phyloP scores from a whole-genome alignment of 2,888 invertebrate genomes.

The Metellina segmentata region DNA sequence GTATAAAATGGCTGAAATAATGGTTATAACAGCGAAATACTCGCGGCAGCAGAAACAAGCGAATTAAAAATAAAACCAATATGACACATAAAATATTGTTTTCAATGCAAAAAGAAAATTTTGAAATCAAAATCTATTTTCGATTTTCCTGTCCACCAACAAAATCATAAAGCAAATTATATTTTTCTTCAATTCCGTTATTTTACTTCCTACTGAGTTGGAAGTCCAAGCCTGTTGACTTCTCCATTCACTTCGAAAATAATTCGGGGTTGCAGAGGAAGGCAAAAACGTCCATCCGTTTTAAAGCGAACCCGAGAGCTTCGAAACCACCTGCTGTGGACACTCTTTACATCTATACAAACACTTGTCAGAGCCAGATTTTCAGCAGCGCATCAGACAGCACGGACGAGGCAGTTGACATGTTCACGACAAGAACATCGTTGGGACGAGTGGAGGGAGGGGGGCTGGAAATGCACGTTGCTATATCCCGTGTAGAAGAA shows the following conservation, averaged over 20 bases:
- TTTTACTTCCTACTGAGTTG: neutral
- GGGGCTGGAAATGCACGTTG: neutral
- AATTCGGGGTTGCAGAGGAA: neutral
- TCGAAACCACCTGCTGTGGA: slow-evolving; percentile 56
- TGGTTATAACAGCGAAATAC: too few relatives aligned
- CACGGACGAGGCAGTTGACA: slow-evolving; percentile 57
- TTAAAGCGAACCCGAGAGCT: slow-evolving; percentile 33
- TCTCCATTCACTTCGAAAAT: slow-evolving; percentile 6
- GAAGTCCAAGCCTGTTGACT: neutral
- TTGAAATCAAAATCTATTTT: too few relatives aligned
- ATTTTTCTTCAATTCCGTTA: too few relatives aligned
- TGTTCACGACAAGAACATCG: slow-evolving; percentile 55
- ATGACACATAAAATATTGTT: too few relatives aligned
- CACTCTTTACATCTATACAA: slow-evolving; percentile 60
- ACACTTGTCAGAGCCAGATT: slow-evolving; percentile 67
- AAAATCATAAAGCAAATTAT: too few relatives aligned
- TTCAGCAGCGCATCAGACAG: slow-evolving; percentile 50
- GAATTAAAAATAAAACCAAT: too few relatives aligned
- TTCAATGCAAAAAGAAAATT: too few relatives aligned
- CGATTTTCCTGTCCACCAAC: too few relatives aligned
- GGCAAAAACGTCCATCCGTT: neutral
- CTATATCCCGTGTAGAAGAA: slow-evolving; percentile 11
- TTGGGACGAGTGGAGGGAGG: neutral
- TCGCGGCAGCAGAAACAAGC: too few relatives aligned
- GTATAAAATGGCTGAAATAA: too few relatives aligned